Evolutionary conservation across 2,888 invertebrate species (phyloP), one percentile per base, ranked within the genome.

Genomic region (Rhamnusium bicolor): DNA sequence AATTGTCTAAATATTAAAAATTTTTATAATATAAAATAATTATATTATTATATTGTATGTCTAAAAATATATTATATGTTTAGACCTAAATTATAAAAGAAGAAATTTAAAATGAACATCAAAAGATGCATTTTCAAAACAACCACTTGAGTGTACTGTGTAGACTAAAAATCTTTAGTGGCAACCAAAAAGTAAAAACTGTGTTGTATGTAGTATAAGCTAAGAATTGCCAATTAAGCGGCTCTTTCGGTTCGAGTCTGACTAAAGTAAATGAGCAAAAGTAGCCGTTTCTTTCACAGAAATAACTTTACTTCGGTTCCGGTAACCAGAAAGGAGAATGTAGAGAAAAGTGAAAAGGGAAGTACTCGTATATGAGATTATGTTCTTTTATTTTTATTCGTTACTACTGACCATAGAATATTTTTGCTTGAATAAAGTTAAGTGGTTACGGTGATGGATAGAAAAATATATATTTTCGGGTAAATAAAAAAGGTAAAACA

Each of bases 151-250:
- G 12, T 40, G n/a, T 10, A n/a, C n/a, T 40, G 1, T 40, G n/a
- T n/a, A 1, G n/a, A 2, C n/a, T n/a, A 12, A 54, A 54, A 24
- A 54, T 24, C 27, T 54, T 54, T 24, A 54, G 19, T 53, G 10
- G 14, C 10, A 21, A 19, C n/a, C n/a, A 21, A 24, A 54, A 54
- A 54, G 21, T 18, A 18, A 51, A 19, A 19, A 24, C 24, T 21
- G n/a, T 24, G 19, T 27, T 24, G 24, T 24, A 54, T n/a, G 7
- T 24, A 24, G 54, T 21, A 54, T 19, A 54, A 54, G 21, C 24
- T 54, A n/a, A 63, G 49, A 63, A 63, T 49, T 63, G 51, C 63
- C 63, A 49, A 63, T 63, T 63, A 63, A 29, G 46, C 63, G 14
- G 27, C 63, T 8, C 27, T 51, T 63, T 21, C 51, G 27, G 4